phyloP scores from a whole-genome alignment of 1,140 invertebrate genomes.

The Drosophila nebulosa region DNA sequence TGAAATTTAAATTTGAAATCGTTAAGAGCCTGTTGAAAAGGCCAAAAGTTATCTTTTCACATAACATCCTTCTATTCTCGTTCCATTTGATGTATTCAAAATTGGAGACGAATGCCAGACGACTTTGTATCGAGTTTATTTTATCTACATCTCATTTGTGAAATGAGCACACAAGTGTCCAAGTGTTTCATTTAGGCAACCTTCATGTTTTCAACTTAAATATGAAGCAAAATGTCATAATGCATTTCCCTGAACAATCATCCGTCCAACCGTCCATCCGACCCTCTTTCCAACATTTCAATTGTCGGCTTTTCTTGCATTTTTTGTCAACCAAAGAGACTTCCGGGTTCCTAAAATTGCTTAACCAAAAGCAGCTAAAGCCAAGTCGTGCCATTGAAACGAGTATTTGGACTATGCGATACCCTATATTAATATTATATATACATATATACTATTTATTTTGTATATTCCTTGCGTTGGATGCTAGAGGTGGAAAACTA shows the following conservation, averaged over 20 bases:
- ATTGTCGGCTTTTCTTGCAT: not conserved
- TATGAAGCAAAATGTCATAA: not conserved
- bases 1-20: no score
- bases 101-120: no score
- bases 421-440: not conserved
- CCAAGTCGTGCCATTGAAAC: not conserved
- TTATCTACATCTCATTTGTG: no score
- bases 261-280: not conserved
- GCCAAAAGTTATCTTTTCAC: no score
- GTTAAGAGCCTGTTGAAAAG: no score
- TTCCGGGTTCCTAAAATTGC: slow-evolving; percentile 49
- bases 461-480: no score
- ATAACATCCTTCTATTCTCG: no score
- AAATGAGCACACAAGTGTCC: no score
- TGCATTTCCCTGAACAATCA: slow-evolving; percentile 5
- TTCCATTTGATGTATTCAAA: no score
- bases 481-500: no score
- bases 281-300: no score
- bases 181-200: not conserved
- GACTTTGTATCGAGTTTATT: no score
- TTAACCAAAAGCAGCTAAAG: not conserved
- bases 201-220: not conserved
- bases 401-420: not conserved
- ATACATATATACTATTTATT: not conserved
- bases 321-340: slow-evolving; percentile 28